Conservation (phyloP, 2,888 invertebrate genomes). For the Lepidocyrtoides sp. region DNA sequence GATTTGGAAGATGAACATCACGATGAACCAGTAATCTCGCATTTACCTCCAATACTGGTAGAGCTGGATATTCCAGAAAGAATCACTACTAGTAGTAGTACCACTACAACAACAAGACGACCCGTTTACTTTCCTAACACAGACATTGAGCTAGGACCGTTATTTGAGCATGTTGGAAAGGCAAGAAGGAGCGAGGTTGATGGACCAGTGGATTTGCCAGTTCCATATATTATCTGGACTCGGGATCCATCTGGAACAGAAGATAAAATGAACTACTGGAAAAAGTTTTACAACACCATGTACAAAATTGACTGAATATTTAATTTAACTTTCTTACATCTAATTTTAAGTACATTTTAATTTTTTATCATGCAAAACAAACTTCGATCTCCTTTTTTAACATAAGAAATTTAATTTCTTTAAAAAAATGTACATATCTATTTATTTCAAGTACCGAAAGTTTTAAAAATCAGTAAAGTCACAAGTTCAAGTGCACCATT, state of each 20-base stretch:
- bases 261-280: conserved; percentile 50
- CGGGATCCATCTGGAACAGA: conserved; percentile 36
- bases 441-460: neutral
- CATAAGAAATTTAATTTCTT: neutral
- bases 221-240: conserved; percentile 63
- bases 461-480: too few species aligned
- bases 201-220: conserved; percentile 57
- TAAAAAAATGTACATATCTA: neutral
- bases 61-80: neutral
- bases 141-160: conserved; percentile 42
- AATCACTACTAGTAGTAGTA: neutral
- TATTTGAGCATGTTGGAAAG: conserved; percentile 44
- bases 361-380: neutral
- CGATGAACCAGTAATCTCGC: neutral
- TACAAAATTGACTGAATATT: conserved; percentile 57
- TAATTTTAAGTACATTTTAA: neutral
- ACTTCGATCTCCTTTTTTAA: conserved; percentile 34
- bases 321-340: neutral
- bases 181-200: conserved; percentile 23
- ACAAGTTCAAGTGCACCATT: too few species aligned
- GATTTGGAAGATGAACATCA: neutral
- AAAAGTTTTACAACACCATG: conserved; percentile 50
- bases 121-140: conserved; percentile 60
- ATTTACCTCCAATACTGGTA: conserved; percentile 59
- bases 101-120: neutral